Evolutionary conservation across 1,140 invertebrate genomes (phyloP), one percentile per base, ranked within the genome.

Genomic region (Polypedilum pembai): DNA sequence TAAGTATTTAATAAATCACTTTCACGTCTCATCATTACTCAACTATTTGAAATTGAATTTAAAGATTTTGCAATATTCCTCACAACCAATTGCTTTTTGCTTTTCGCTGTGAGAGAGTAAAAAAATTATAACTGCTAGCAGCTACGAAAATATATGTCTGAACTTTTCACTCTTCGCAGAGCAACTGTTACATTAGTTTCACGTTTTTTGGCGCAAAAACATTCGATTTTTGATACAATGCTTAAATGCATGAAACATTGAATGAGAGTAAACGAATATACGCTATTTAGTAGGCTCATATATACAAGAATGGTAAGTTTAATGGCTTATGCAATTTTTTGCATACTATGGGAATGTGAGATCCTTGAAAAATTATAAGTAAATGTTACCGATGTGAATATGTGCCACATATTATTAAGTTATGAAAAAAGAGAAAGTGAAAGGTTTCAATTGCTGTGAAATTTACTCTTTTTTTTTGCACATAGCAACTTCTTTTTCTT

Each of bases 121-220:
- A 56, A 12, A 56, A 12, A 56, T 12, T n/a, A 56, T n/a, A 56
- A 56, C n/a, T 56, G 45, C 12, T n/a, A 56, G 45, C 45, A 56
- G 45, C 45, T 56, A 56, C 45, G 45, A 56, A 56, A 56, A 56
- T 56, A n/a, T 56, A 56, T 56, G 45, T 56, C 45, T 56, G 45
- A 56, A 56, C 45, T 56, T 56, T 56, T 56, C 45, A 56, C 45
- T 56, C 45, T 56, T 56, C 45, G 45, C 15, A 56, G 45, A 56
- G 45, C 45, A 56, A 56, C 45, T 56, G 45, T 56, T 56, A 56
- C 45, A 56, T 56, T 56, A 56, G 12, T 56, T n/a, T 56, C n/a
- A 56, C 45, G 45, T n/a, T n/a, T 56, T 45, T 56, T 56, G 45
- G 45, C 45, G 45, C 45, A 56, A 56, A 56, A 56, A 56, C 45